Percentiles rank a stretch among this genome's conserved stretches.
Evolutionary conservation across 2,888 invertebrate species (phyloP).

Genomic region (Harmothoe impar): DNA sequence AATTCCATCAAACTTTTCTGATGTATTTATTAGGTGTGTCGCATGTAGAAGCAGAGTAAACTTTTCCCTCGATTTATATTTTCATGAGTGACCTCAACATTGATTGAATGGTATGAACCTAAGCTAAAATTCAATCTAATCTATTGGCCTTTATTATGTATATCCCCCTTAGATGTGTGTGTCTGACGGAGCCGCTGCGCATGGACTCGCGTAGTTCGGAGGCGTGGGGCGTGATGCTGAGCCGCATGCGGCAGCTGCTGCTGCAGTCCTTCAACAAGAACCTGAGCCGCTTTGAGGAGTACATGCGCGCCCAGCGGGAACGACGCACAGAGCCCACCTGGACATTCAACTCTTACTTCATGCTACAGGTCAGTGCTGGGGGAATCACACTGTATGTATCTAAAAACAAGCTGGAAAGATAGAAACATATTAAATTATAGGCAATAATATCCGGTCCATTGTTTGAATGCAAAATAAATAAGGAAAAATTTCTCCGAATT

Average conservation of each 20-base stretch:
- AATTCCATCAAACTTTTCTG: too few species aligned
- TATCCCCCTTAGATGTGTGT: conserved; percentile 89
- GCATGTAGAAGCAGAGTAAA: too few species aligned
- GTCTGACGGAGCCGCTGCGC: conserved; percentile 94
- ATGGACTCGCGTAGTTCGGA: conserved; percentile 91
- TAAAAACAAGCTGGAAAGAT: background rate
- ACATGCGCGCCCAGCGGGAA: conserved; percentile 94
- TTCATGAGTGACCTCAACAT: too few species aligned
- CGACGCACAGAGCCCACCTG: conserved; percentile 94
- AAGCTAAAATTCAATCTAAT: too few species aligned
- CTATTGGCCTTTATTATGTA: background rate
- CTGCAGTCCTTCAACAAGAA: conserved; percentile 94
- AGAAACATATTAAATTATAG: background rate
- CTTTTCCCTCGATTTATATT: too few species aligned
- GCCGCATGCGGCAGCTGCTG: conserved; percentile 91
- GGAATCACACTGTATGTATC: too few species aligned
- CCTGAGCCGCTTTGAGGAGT: conserved; percentile 92
- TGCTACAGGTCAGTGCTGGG: conserved; percentile 91
- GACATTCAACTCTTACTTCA: conserved; percentile 97
- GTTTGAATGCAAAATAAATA: background rate
- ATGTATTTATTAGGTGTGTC: too few species aligned
- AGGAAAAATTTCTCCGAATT: too few species aligned
- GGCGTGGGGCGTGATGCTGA: conserved; percentile 93
- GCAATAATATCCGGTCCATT: background rate
- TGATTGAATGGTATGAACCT: too few species aligned